Percentiles rank a stretch among this genome's conserved stretches.
phyloP scores from a whole-genome alignment of 2,888 invertebrate species.

The Ptilodon capucinus region DNA sequence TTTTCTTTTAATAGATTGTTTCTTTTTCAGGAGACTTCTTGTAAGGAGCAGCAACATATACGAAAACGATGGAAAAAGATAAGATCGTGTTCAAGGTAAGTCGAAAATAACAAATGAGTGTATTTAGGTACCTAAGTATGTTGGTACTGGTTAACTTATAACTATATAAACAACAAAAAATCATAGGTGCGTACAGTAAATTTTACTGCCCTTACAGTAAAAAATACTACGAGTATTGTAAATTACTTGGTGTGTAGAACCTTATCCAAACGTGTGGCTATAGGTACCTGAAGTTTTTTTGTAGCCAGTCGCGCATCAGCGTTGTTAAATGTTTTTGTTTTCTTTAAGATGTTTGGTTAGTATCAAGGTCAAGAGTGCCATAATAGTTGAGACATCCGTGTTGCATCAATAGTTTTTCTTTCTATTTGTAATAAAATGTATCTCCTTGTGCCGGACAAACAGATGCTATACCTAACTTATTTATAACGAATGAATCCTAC shows the following conservation, averaged over 20 bases:
- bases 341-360: neutral
- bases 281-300: too few species aligned
- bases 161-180: too few species aligned
- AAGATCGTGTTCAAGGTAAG: slow-evolving; percentile 76
- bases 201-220: too few species aligned
- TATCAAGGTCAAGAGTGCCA: slow-evolving; percentile 7
- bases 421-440: slow-evolving; percentile 9
- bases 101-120: neutral
- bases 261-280: too few species aligned
- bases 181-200: too few species aligned
- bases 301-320: neutral
- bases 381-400: slow-evolving; percentile 27
- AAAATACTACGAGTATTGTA: too few species aligned
- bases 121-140: neutral
- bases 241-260: too few species aligned
- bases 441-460: too few species aligned
- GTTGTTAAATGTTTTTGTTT: neutral
- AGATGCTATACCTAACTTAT: too few species aligned
- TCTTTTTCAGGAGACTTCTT: slow-evolving; percentile 22
- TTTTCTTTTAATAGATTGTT: too few species aligned
- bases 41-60: slow-evolving; percentile 10
- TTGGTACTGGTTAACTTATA: too few species aligned
- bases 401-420: slow-evolving; percentile 17
- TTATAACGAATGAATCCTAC: too few species aligned
- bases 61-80: slow-evolving; percentile 64